Base-by-base conservation (phyloP, 2,797 vertebrate species). In the Amazonetta brasiliensis region DNA sequence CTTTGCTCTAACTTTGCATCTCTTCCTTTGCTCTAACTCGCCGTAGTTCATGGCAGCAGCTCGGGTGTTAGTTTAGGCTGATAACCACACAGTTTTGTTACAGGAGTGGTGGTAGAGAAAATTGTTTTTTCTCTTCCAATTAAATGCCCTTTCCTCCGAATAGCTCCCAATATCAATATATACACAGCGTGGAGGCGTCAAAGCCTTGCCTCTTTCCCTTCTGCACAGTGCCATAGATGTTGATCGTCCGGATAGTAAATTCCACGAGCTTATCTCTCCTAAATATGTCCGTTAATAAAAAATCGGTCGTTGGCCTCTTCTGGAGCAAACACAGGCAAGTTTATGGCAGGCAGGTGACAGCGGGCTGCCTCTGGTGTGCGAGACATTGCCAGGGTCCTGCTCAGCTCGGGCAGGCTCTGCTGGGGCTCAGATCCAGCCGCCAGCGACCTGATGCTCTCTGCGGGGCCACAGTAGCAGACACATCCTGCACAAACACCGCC, bases 361-460 rank as follows among this genome's bases (percentile, higher is more conserved):
- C 43, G 89, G 25, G 12, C 64, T 71, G 83, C 37, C 33, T 74
- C 46, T 86, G 41, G 19, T 2, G 13, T 82, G 55, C 30, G 58
- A 62, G 75, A 4, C 1, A 0, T 52, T n/a, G 63, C 16, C 10
- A 23, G 6, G 9, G 82, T 14, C 10, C 1, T 3, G 62, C 68
- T 58, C 25, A 71, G 80, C 89, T 58, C 41, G 2, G 64, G 84
- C 77, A 0, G 1, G 73, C 84, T 44, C 68, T 25, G 52, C 15
- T 18, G 88, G 62, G 63, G 87, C 80, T 82, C 19, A 73, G 92
- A 74, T 69, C 44, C 7, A 8, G 73, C 90, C 75, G 91, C 87
- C 12, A 60, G 75, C 94, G 93, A 97, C 93, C 96, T 90, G 86
- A 2, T 41, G 84, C 79, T 94, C 85, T 87, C 84, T n/a, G 85